Percentiles rank a stretch among this genome's conserved stretches.
These are phyloP conservation scores for Papilio xuthus DNA, from an alignment of 1,140 invertebrate species.

Conservation along the genomic window DNA sequence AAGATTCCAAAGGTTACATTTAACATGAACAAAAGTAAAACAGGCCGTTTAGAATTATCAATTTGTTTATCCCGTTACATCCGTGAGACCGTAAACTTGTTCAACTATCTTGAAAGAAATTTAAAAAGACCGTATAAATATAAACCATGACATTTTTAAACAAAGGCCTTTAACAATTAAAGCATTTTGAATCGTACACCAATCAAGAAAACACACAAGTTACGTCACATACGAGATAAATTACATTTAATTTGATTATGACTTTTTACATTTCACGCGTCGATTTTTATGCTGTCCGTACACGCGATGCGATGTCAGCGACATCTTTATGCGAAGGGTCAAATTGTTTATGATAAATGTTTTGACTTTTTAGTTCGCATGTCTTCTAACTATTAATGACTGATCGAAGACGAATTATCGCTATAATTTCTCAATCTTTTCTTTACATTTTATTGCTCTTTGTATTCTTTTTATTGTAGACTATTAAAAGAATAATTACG, in stretches of 20 bases:
- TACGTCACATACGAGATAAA: constrained; percentile 42
- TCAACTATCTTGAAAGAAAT: neutral
- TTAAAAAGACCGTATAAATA: neutral
- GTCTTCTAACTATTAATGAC: constrained; percentile 31
- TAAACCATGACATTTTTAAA: constrained; percentile 60
- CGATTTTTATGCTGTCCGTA: constrained; percentile 61
- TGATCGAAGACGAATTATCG: neutral
- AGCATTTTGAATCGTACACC: constrained; percentile 50
- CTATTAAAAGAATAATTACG: neutral
- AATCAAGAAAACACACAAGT: constrained; percentile 58
- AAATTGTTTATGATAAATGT: constrained; percentile 52
- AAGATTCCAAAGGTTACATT: too few species aligned
- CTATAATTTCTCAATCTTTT: constrained; percentile 24
- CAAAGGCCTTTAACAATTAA: constrained; percentile 49
- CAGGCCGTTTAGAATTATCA: neutral
- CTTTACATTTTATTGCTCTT: neutral
- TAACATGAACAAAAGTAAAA: neutral
- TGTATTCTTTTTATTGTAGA: constrained; percentile 11
- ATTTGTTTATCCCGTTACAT: neutral
- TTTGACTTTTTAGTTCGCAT: constrained; percentile 44
- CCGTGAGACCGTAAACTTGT: neutral
- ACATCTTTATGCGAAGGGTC: constrained; percentile 52
- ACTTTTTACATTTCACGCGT: constrained; percentile 51
- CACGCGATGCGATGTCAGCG: constrained; percentile 52
- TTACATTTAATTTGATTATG: constrained; percentile 46